Evolutionary conservation across 2,888 invertebrate species (phyloP), one percentile per base, ranked within the genome.

Genomic region (Drosophila neonasuta): DNA sequence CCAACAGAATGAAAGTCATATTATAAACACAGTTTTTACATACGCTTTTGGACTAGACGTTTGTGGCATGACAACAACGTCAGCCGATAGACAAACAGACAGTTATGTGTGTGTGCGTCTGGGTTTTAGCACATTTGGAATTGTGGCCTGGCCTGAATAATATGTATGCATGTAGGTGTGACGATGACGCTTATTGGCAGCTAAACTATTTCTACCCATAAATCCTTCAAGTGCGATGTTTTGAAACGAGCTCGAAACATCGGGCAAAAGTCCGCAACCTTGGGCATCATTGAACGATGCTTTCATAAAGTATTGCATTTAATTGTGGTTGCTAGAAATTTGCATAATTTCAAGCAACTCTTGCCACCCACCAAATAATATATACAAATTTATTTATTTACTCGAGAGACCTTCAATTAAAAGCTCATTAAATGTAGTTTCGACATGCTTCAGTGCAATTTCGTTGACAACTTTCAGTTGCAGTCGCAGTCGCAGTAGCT

Each of bases 1-100:
- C 63, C 20, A 72, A 68, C 24, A 55, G 67, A 79, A 74, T 39
- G 63, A 80, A 68, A 74, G 56, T 63, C 56, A 59, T 62, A 57
- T 42, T 57, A 46, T 45, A 32, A 17, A 56, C 34, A 20, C 30
- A 15, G 54, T 34, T 44, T 55, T 78, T 66, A 15, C 58, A 61
- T 64, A 57, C 46, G 32, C 10, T 36, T 60, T 64, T 70, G 61
- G 56, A 9, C 57, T 29, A 61, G 52, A 42, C 68, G 20, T 36
- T 32, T 57, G 59, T 49, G 44, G 34, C 11, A 34, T 56, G 59
- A 36, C 50, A 55, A 63, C 34, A 51, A n/a, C 20, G 30, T 20
- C 30, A 45, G 3, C 15, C n/a, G 34, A 44, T 39, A 41, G 36
- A 58, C 29, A 24, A 42, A 69, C 72, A 24, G 50, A 63, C 72